Conservation (phyloP, 2,888 invertebrate species). For the Chaitophorus viminalis region DNA sequence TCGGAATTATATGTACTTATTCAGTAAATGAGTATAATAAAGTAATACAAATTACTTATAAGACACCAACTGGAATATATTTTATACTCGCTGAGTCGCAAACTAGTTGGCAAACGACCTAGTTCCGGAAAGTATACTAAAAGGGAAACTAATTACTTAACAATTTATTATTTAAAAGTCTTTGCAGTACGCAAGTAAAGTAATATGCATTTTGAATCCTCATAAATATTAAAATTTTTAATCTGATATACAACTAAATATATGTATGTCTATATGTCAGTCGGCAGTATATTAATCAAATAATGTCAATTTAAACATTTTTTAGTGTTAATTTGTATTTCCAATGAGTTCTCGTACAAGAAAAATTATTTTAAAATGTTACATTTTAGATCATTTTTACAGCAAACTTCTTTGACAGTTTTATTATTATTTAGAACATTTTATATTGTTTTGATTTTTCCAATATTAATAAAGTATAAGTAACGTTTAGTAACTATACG, state of each 20-base stretch:
- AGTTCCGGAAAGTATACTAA: slow-evolving; percentile 39
- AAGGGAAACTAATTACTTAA: slow-evolving; percentile 34
- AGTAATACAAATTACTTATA: slow-evolving; percentile 18
- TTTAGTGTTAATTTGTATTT: neutral
- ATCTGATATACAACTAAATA: too few species aligned
- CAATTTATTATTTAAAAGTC: slow-evolving; percentile 25
- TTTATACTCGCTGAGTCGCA: slow-evolving; percentile 15
- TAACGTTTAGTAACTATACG: too few species aligned
- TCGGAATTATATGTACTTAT: neutral
- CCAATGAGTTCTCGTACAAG: too few species aligned
- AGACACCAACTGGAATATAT: neutral
- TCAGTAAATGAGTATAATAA: slow-evolving; percentile 2
- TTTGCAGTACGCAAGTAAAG: neutral
- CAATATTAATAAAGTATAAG: too few species aligned
- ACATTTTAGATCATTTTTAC: too few species aligned
- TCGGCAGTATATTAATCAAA: neutral
- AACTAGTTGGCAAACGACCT: slow-evolving; percentile 1
- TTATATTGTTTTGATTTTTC: too few species aligned
- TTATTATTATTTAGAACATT: too few species aligned
- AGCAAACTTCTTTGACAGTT: too few species aligned
- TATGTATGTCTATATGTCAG: neutral
- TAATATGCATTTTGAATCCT: too few species aligned
- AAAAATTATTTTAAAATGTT: too few species aligned
- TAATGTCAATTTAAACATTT: neutral
- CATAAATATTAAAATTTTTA: too few species aligned